Evolutionary conservation across 1,140 invertebrate species (phyloP).

Genomic region (Luehdorfia chinensis): DNA sequence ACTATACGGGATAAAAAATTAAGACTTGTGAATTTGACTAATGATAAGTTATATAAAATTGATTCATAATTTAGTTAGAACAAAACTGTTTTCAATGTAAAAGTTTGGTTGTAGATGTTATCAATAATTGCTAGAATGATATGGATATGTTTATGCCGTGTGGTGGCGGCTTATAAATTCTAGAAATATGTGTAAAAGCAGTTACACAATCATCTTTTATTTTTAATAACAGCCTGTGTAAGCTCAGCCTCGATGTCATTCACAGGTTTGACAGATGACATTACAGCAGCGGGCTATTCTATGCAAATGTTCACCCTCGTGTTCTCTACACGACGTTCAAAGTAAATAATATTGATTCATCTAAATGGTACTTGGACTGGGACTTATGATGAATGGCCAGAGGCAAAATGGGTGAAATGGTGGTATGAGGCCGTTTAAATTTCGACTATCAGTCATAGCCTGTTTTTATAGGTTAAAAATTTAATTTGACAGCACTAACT

Average conservation of each 20-base stretch:
- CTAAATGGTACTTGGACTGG: conserved; percentile 33
- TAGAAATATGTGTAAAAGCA: too few relatives aligned
- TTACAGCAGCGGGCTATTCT: conserved; percentile 47
- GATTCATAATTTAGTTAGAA: too few relatives aligned
- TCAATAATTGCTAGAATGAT: too few relatives aligned
- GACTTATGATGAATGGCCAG: conserved; percentile 25
- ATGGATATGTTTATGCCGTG: too few relatives aligned
- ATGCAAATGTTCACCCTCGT: conserved; percentile 70
- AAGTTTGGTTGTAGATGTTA: too few relatives aligned
- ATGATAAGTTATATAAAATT: too few relatives aligned
- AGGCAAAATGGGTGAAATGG: not conserved
- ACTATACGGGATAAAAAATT: too few relatives aligned
- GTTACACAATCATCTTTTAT: too few relatives aligned
- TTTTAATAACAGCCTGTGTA: conserved; percentile 17
- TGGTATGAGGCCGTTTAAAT: conserved; percentile 1
- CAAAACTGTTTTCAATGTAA: too few relatives aligned
- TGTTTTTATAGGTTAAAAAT: not conserved
- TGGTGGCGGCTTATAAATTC: too few relatives aligned
- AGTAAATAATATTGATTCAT: conserved; percentile 59
- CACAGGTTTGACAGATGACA: conserved; percentile 41
- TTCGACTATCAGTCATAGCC: not conserved
- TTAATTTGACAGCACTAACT: not conserved
- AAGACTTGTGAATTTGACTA: too few relatives aligned
- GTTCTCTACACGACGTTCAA: conserved; percentile 37
- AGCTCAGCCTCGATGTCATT: conserved; percentile 27